Percentiles rank a stretch among this genome's conserved stretches.
These are phyloP conservation scores for Pipistrellus pipistrellus DNA, from an alignment of 2,797 vertebrate genomes.

Conservation along the genomic window DNA sequence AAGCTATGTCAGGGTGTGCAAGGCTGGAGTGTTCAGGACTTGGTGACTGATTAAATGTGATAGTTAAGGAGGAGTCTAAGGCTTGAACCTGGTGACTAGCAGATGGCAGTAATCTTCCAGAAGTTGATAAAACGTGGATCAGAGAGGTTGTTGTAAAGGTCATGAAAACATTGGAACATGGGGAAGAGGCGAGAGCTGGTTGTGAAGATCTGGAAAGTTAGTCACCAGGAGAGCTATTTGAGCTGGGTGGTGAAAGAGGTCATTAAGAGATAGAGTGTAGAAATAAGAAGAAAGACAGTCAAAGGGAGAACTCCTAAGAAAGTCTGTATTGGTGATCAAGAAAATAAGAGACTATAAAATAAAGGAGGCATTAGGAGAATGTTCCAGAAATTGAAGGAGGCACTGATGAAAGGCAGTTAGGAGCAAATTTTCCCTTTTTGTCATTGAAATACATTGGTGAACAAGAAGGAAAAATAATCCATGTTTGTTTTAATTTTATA, in stretches of 20 bases:
- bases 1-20: too few species aligned
- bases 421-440: background rate
- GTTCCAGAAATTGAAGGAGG: background rate
- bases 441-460: background rate
- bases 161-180: background rate
- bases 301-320: background rate
- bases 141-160: background rate
- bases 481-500: background rate
- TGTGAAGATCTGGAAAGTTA: background rate
- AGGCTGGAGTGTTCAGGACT: background rate
- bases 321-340: background rate
- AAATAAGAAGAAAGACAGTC: background rate
- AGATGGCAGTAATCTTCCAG: background rate
- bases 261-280: background rate
- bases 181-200: background rate
- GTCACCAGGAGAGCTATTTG: background rate
- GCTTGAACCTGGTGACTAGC: background rate
- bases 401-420: fast-evolving
- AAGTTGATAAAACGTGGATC: background rate
- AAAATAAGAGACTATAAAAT: background rate
- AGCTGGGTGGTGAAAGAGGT: background rate
- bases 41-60: background rate
- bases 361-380: background rate
- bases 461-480: background rate
- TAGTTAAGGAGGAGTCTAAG: background rate